Conservation (phyloP, 1,140 invertebrate species). For the Lasaia peninsularis region DNA sequence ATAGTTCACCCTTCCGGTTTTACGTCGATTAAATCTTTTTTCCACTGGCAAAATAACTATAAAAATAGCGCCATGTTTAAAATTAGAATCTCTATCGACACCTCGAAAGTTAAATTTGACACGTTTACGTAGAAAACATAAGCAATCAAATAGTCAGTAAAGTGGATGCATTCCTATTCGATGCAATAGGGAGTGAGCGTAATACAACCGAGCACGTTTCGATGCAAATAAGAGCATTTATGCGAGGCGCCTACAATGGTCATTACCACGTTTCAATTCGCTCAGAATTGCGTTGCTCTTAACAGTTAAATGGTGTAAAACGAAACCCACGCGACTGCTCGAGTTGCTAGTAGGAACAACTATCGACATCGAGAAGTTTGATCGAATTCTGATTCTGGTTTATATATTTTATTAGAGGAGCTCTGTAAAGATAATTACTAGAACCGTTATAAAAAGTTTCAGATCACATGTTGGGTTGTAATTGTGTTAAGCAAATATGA, state of each 20-base stretch:
- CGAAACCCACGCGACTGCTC: constrained; percentile 39
- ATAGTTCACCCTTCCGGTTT: no score
- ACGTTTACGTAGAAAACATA: constrained; percentile 19
- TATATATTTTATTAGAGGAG: no score
- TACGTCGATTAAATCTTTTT: no score
- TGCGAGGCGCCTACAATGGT: constrained; percentile 57
- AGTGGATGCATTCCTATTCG: constrained; percentile 38
- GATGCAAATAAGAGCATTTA: constrained; percentile 68
- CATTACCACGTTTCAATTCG: constrained; percentile 67
- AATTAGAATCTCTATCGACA: background rate
- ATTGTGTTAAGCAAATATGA: no score
- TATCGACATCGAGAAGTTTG: no score
- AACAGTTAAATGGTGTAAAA: constrained; percentile 64
- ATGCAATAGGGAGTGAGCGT: constrained; percentile 33
- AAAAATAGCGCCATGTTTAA: no score
- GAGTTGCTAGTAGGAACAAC: no score
- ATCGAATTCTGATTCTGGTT: no score
- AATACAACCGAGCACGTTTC: constrained; percentile 52
- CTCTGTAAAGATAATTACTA: no score
- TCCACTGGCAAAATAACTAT: no score
- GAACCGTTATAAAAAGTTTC: no score
- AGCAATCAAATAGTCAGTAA: constrained; percentile 29
- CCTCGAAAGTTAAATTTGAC: constrained; percentile 7
- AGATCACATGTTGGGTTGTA: no score
- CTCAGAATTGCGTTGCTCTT: constrained; percentile 47